Evolutionary conservation across 2,888 invertebrate genomes (phyloP).

Genomic region (Leptopilina myrica): DNA sequence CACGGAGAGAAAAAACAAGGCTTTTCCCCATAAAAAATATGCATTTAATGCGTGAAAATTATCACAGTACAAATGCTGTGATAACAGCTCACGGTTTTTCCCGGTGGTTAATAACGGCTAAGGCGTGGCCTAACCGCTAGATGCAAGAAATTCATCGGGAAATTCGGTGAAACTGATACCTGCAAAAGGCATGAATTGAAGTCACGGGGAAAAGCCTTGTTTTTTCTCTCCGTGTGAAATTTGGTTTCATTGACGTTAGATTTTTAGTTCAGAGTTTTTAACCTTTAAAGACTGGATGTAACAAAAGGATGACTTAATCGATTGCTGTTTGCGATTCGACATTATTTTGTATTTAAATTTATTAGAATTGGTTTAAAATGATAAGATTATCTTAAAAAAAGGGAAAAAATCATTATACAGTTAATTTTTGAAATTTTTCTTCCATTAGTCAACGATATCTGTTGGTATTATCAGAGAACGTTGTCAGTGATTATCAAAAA

Average conservation of each 20-base stretch:
- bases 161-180: too few species aligned
- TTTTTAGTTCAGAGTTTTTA: background rate
- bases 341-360: background rate
- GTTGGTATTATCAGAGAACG: conserved; percentile 22
- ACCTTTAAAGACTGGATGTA: background rate
- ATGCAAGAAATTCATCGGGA: too few species aligned
- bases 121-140: too few species aligned
- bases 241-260: background rate
- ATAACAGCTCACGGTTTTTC: too few species aligned
- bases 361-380: background rate
- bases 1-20: too few species aligned
- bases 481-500: conserved; percentile 23
- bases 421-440: conserved; percentile 23
- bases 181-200: too few species aligned
- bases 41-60: too few species aligned
- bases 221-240: too few species aligned
- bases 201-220: too few species aligned
- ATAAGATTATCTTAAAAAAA: background rate
- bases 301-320: background rate
- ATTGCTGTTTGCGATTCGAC: background rate
- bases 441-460: conserved; percentile 30
- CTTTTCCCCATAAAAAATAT: too few species aligned
- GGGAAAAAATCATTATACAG: background rate
- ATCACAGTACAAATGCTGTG: too few species aligned
- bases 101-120: too few species aligned